These are phyloP conservation scores for Zalophus californianus DNA, from an alignment of 2,797 vertebrate genomes.

Conservation along the genomic window DNA sequence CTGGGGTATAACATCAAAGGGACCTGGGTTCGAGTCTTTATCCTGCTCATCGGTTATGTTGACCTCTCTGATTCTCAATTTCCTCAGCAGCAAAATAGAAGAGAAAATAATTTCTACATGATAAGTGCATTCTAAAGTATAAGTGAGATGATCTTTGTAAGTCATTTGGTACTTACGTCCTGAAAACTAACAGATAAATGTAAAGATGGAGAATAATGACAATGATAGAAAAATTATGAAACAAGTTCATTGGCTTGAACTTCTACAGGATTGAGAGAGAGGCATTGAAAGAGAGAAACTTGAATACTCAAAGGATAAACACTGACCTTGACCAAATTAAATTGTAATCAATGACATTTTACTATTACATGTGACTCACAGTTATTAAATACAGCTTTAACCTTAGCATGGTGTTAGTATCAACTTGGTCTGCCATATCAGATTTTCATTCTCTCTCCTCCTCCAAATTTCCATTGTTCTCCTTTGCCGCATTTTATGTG, in stretches of 20 bases:
- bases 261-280: not conserved
- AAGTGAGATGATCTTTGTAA: slow-evolving; percentile 1
- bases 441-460: slow-evolving; percentile 1
- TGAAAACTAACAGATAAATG: not conserved
- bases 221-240: not conserved
- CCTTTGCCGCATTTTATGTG: slow-evolving; percentile 61
- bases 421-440: not conserved
- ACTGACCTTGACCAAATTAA: not conserved
- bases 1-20: not conserved
- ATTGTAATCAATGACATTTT: not conserved
- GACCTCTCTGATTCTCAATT: not conserved
- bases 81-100: not conserved
- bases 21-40: not conserved
- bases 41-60: not conserved
- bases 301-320: not conserved
- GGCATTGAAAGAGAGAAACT: not conserved
- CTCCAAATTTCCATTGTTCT: slow-evolving; percentile 47
- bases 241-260: not conserved
- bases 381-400: slow-evolving; percentile 33
- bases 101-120: not conserved
- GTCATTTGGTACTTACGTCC: not conserved
- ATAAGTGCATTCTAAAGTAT: not conserved
- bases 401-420: not conserved
- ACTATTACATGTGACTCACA: not conserved
- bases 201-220: not conserved